These are phyloP conservation scores for Unio delphinus DNA, from an alignment of 2,888 invertebrate species.

Conservation along the genomic window DNA sequence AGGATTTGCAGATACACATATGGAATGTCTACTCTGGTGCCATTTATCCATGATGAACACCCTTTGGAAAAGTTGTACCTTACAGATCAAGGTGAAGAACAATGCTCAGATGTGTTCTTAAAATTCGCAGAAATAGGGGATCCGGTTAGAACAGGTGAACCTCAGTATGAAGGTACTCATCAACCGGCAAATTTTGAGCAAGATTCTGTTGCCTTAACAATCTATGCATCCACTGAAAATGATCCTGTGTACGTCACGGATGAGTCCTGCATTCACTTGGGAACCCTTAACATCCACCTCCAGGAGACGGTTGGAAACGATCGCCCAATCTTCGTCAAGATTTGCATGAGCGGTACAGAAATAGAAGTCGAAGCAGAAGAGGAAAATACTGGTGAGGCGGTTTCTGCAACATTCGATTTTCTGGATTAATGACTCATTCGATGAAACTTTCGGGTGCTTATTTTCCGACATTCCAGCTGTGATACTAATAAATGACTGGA, in stretches of 20 bases:
- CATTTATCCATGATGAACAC: conserved; percentile 19
- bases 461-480: too few relatives aligned
- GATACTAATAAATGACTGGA: too few relatives aligned
- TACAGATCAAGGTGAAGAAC: conserved; percentile 8
- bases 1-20: conserved; percentile 29
- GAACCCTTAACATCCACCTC: conserved; percentile 19
- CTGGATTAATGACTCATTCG: conserved; percentile 5
- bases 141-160: conserved; percentile 21
- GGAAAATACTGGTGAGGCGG: conserved; percentile 13
- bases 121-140: conserved; percentile 29
- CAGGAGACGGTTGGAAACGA: conserved; percentile 11
- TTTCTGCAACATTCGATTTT: conserved; percentile 28
- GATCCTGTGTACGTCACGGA: conserved; percentile 26
- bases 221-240: conserved; percentile 25
- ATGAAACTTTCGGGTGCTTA: too few relatives aligned
- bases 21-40: conserved; percentile 18
- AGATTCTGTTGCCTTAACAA: conserved; percentile 11
- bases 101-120: conserved; percentile 25
- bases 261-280: conserved; percentile 18
- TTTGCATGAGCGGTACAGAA: conserved; percentile 40
- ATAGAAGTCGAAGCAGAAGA: conserved; percentile 30
- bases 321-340: conserved; percentile 20
- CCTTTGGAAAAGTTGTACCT: conserved; percentile 22
- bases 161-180: conserved; percentile 20
- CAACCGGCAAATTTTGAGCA: conserved; percentile 13